Conservation (phyloP, 2,797 vertebrate species). For the Scleropages formosus region DNA sequence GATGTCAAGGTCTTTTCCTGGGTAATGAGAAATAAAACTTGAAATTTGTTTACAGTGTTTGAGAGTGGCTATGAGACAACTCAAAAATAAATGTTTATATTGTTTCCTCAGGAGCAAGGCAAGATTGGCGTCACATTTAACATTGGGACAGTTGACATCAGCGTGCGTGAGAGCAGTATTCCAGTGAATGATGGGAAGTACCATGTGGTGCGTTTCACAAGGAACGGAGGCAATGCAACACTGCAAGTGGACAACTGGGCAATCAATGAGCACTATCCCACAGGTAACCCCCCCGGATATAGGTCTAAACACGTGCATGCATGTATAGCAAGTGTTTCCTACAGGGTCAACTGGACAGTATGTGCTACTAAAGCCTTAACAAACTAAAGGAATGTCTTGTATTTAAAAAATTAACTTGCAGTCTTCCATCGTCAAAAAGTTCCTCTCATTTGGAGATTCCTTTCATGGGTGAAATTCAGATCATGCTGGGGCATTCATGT, state of each 20-base stretch:
- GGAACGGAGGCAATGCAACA: conserved; percentile 94
- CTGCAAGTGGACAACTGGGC: conserved; percentile 98
- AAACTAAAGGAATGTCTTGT: conserved; percentile 33
- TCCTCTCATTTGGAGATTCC: conserved; percentile 6
- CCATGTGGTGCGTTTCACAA: conserved; percentile 92
- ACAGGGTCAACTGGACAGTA: conserved; percentile 44
- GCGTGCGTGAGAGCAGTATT: conserved; percentile 87
- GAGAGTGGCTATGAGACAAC: neutral
- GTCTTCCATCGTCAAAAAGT: conserved; percentile 3
- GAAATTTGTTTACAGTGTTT: neutral
- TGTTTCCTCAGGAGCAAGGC: conserved; percentile 84
- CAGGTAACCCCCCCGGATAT: conserved; percentile 72
- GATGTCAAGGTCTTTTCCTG: neutral
- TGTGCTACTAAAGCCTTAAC: conserved; percentile 36
- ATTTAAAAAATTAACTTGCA: neutral
- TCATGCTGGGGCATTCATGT: neutral
- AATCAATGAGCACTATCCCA: conserved; percentile 93
- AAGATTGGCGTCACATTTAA: conserved; percentile 98
- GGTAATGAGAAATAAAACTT: neutral
- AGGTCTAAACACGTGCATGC: neutral
- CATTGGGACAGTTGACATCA: conserved; percentile 92
- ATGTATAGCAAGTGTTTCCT: conserved; percentile 18
- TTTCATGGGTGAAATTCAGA: conserved; percentile 9
- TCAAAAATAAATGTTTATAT: conserved; percentile 30
- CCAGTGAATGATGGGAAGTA: conserved; percentile 96